phyloP scores from a whole-genome alignment of 2,888 invertebrate genomes.

The Epistrophe grossulariae region DNA sequence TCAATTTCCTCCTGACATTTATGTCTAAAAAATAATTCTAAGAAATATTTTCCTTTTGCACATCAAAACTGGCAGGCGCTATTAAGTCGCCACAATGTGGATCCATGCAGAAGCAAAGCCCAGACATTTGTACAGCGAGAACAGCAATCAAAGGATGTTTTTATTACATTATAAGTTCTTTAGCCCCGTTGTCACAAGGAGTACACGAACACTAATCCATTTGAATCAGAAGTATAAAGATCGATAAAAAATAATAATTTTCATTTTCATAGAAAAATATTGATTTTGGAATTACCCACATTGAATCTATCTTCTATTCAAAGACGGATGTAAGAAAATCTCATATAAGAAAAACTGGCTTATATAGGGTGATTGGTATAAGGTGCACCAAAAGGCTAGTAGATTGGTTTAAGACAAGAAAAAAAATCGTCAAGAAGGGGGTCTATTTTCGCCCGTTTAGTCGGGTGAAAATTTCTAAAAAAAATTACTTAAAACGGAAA shows the following conservation, averaged over 20 bases:
- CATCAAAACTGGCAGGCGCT: background rate
- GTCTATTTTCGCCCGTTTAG: too few relatives aligned
- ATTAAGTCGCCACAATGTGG: background rate
- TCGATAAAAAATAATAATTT: slow-evolving; percentile 11
- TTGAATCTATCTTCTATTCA: background rate
- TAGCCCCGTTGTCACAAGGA: background rate
- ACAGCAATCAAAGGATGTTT: slow-evolving; percentile 15
- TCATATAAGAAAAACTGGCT: too few relatives aligned
- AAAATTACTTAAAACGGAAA: too few relatives aligned
- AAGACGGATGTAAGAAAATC: too few relatives aligned
- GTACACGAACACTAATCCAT: background rate
- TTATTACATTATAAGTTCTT: slow-evolving; percentile 27
- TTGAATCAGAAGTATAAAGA: background rate
- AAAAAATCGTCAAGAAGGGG: too few relatives aligned
- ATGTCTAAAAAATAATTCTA: background rate
- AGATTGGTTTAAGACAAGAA: too few relatives aligned
- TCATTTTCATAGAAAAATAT: background rate
- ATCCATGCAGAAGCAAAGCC: background rate
- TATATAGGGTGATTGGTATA: too few relatives aligned
- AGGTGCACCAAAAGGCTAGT: too few relatives aligned
- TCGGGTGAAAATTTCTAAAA: too few relatives aligned
- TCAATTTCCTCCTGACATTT: slow-evolving; percentile 19
- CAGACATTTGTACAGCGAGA: slow-evolving; percentile 2
- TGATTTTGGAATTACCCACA: slow-evolving; percentile 1
- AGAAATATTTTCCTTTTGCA: background rate